Conservation (phyloP, 1,140 invertebrate genomes). For the Lepidotrigona ventralis region DNA sequence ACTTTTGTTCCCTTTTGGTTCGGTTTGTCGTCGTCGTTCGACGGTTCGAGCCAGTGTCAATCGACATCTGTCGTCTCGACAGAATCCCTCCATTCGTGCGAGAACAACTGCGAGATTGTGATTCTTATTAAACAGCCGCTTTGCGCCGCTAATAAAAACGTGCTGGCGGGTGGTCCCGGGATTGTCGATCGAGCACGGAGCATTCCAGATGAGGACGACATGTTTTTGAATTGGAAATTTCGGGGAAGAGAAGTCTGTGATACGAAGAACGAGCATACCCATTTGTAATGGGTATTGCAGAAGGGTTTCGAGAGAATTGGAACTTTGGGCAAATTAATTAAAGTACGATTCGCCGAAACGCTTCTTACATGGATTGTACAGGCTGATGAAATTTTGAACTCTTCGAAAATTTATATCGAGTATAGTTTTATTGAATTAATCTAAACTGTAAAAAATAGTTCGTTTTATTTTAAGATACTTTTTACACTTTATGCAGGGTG, state of each 20-base stretch:
- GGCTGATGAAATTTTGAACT: too few species aligned
- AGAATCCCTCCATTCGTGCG: not conserved
- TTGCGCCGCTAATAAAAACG: not conserved
- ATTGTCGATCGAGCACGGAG: not conserved
- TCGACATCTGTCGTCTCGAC: conserved; percentile 37
- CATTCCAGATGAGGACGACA: too few species aligned
- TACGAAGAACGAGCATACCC: too few species aligned
- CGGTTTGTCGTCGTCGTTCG: not conserved
- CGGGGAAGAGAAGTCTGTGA: not conserved
- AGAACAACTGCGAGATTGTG: conserved; percentile 24
- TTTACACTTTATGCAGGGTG: too few species aligned
- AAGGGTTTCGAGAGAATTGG: not conserved
- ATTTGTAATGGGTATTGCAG: not conserved
- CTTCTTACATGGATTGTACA: too few species aligned
- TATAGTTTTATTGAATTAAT: too few species aligned
- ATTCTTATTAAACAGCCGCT: conserved; percentile 26
- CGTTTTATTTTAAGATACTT: too few species aligned
- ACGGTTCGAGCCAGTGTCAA: conserved; percentile 37
- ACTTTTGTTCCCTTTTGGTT: conserved; percentile 40
- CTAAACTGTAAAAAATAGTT: too few species aligned
- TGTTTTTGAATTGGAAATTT: not conserved
- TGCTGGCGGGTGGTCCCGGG: not conserved
- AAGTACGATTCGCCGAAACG: not conserved
- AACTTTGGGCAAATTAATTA: too few species aligned
- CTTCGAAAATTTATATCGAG: too few species aligned